Base-by-base conservation (phyloP, 2,888 invertebrate species). In the Argyra leucocephala region DNA sequence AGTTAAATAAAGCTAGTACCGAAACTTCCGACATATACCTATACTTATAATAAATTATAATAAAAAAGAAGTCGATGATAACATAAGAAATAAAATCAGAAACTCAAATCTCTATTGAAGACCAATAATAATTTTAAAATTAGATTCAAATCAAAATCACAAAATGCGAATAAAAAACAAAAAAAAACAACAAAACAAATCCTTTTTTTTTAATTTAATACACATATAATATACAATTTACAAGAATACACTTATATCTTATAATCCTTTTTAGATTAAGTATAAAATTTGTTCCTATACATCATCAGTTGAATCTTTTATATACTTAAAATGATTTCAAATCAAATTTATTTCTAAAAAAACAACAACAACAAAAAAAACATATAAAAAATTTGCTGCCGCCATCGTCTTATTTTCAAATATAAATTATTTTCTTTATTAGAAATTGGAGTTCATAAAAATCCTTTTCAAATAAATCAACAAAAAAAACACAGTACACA, bases 191-290 rank as follows among this genome's bases (percentile, higher is more conserved):
- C n/a, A n/a, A n/a, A n/a, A n/a, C n/a, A n/a, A n/a, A n/a, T n/a
- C n/a, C n/a, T n/a, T n/a, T n/a, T n/a, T n/a, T n/a, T n/a, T n/a
- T n/a, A n/a, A 31, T 31, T 31, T 7, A 10, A 31, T 7, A 31
- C 12, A 31, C 26, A 26, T 26, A 26, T 26, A 12, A 10, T 37
- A 37, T 37, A 37, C 5, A 12, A 48, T 48, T n/a, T n/a, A n/a
- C n/a, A n/a, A n/a, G n/a, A n/a, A 18, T 48, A 18, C 18, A 15
- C 15, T 18, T 48, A 48, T 18, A 15, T n/a, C 1, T 48, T 5
- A 48, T 48, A 48, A 48, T 15, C 48, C 48, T 48, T 48, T 48
- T 48, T 48, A 48, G 48, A 48, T 48, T 48, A 48, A 48, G 18
- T 48, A 48, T 48, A 48, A 18, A n/a, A 48, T 48, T 48, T 48